phyloP scores from a whole-genome alignment of 2,888 invertebrate genomes.

The Neoaliturus tenellus region DNA sequence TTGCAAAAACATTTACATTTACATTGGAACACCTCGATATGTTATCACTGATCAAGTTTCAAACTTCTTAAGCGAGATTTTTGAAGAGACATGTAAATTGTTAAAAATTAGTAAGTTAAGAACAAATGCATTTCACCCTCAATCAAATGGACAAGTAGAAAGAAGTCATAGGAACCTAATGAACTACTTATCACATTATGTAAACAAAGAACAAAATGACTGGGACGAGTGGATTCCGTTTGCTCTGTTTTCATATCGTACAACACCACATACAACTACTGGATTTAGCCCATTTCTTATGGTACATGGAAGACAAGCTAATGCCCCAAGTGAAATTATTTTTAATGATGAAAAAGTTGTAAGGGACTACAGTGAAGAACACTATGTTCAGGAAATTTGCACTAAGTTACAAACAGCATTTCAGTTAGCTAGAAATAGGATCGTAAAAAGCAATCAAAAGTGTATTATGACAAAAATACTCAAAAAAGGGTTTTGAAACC shows the following conservation, averaged over 20 bases:
- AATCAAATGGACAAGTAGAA: constrained; percentile 68
- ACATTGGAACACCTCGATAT: not conserved
- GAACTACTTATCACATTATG: constrained; percentile 68
- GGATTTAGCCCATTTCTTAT: not conserved
- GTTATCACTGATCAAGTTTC: not conserved
- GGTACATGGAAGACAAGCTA: not conserved
- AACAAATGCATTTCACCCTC: constrained; percentile 60
- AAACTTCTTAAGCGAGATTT: constrained; percentile 53
- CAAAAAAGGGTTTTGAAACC: not conserved
- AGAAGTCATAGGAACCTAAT: constrained; percentile 68
- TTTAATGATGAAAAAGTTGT: not conserved
- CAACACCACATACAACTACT: not conserved
- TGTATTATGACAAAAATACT: constrained; percentile 18
- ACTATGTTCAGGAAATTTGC: constrained; percentile 21
- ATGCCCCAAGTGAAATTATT: constrained; percentile 12
- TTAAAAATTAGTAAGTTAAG: not conserved
- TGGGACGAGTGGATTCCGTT: constrained; percentile 69
- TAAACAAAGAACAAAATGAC: constrained; percentile 66
- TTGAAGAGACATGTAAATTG: not conserved
- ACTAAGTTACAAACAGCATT: not conserved
- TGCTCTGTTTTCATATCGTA: constrained; percentile 66
- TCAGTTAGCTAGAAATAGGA: not conserved
- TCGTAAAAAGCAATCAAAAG: not conserved
- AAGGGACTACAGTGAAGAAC: constrained; percentile 8
- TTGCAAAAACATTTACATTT: not conserved